Evolutionary conservation across 2,113 vertebrate species (phyloP), one percentile per base, ranked within the genome.

Genomic region (Callospermophilus lateralis): DNA sequence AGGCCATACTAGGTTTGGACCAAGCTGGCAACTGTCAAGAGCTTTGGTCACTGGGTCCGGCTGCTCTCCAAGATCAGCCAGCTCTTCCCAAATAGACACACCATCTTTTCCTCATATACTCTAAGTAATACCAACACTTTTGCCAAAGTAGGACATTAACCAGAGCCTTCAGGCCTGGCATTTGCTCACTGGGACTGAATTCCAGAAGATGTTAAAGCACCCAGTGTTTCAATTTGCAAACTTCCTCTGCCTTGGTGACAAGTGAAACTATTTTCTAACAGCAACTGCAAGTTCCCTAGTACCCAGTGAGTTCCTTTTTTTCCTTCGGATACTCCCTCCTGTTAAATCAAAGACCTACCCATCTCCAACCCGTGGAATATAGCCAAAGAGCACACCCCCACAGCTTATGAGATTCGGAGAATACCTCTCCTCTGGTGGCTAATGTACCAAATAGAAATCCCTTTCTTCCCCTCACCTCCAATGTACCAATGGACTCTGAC

Each of bases 261-360:
- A 97, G 55, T 84, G 61, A 94, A 97, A 97, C 95, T 72, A 74
- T 12, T 55, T 93, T 93, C 84, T 95, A 74, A 91, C 32, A 97
- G 55, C 85, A 94, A 53, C 61, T 96, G 8, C 63, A 88, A 97
- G 88, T 91, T 95, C 74, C 76, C 61, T 85, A 81, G 61, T 73
- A 74, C 48, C 28, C 61, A 19, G 17, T 42, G 28, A 95, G 88
- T 95, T 97, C 97, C 58, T 72, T 84, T 95, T 95, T 93, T 74
- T 68, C 53, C 30, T 55, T 85, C 20, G 83, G 51, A 93, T 79
- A 45, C 37, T 89, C 74, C 78, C 76, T 95, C 89, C 87, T 63
- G 28, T 84, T 88, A 88, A 87, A 78, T 92, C 58, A 72, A 22
- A 87, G 53, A 76, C 30, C 16, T 53, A 84, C 42, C 63, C 68